A percentile compares a stretch with the other conserved stretches of the same genome.
Conservation (phyloP, 2,888 invertebrate genomes). For the Lasioglossum lativentre region DNA sequence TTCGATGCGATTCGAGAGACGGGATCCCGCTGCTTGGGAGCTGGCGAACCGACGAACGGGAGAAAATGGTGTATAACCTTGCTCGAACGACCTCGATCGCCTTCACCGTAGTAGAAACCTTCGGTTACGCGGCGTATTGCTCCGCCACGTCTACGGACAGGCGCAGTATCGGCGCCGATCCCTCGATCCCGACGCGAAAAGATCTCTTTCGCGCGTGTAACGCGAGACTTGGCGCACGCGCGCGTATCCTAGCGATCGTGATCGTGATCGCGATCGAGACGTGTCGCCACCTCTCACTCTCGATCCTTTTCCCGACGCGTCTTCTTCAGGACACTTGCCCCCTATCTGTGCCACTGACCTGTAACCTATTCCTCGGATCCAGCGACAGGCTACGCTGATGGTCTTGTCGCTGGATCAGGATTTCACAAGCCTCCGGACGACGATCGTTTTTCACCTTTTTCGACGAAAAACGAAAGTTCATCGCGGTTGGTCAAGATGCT, state of each 20-base stretch:
- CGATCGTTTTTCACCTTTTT: background rate
- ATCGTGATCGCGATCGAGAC: conserved; percentile 13
- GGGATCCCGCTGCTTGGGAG: conserved; percentile 27
- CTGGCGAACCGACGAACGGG: conserved; percentile 33
- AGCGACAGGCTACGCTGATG: background rate
- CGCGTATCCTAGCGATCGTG: background rate
- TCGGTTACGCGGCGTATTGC: conserved; percentile 37
- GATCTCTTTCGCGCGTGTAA: conserved; percentile 47
- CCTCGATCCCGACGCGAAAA: conserved; percentile 37
- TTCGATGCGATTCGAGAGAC: conserved; percentile 19
- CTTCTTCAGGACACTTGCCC: background rate
- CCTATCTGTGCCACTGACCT: background rate
- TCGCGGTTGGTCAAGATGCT: background rate
- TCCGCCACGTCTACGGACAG: conserved; percentile 46
- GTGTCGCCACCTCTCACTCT: conserved; percentile 62
- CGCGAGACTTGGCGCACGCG: conserved; percentile 12
- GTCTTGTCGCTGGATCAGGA: background rate
- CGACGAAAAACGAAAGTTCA: background rate
- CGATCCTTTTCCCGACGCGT: conserved; percentile 67
- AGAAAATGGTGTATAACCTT: conserved; percentile 81
- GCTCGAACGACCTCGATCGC: conserved; percentile 81
- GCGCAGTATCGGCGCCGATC: conserved; percentile 44
- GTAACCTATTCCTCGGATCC: background rate
- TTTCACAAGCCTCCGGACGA: background rate
- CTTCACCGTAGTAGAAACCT: conserved; percentile 79